A percentile compares a stretch with the other conserved stretches of the same genome.
These are phyloP conservation scores for Chloroceryle amazona DNA, from an alignment of 2,797 vertebrate species.

Conservation along the genomic window DNA sequence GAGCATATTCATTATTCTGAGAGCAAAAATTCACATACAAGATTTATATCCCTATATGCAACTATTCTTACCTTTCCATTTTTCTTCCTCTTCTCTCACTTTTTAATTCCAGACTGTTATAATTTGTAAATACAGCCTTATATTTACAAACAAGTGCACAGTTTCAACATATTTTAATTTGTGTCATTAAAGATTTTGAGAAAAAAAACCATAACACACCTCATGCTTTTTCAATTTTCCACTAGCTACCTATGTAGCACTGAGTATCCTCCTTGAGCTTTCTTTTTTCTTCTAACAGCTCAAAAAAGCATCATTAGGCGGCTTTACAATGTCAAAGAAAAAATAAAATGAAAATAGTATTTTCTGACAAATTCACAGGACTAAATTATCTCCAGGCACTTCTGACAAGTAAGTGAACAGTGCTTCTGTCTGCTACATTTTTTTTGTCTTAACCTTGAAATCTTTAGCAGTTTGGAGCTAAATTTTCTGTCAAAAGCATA, in stretches of 20 bases:
- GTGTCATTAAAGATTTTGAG: not conserved
- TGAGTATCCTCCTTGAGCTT: not conserved
- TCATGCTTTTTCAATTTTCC: not conserved
- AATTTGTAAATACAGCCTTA: not conserved
- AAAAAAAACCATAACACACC: not conserved
- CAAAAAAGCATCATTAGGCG: not conserved
- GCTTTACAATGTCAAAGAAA: not conserved
- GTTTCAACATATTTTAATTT: not conserved
- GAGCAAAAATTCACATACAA: not conserved
- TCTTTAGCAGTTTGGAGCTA: not conserved
- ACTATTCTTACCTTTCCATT: not conserved
- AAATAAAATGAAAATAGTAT: not conserved
- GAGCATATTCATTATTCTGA: not conserved
- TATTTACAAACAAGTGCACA: not conserved
- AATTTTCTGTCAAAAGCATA: not conserved
- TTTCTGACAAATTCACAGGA: not conserved
- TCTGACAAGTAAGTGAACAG: not conserved
- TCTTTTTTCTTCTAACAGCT: not conserved
- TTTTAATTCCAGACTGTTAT: not conserved
- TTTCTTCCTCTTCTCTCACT: not conserved
- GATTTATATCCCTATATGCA: not conserved
- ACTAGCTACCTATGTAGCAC: not conserved
- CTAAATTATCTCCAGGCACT: not conserved
- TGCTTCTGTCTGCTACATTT: not conserved
- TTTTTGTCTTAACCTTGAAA: not conserved